Percentiles rank a stretch among this genome's conserved stretches.
Conservation (phyloP, 2,113 vertebrate species). For the Eupsittula cactorum region DNA sequence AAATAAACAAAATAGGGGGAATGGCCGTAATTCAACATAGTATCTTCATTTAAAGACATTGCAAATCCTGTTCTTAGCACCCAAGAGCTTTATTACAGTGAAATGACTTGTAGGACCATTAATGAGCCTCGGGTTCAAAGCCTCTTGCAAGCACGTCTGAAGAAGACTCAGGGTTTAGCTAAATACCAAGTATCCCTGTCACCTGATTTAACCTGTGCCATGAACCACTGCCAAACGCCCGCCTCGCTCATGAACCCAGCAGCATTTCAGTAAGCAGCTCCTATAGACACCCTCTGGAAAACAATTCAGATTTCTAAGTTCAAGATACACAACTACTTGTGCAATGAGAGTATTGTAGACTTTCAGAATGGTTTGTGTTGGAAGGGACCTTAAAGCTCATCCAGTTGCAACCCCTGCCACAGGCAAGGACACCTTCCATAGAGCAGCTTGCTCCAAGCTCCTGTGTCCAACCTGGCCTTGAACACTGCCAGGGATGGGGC, state of each 20-base stretch:
- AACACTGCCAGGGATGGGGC: no score
- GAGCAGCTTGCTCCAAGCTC: no score
- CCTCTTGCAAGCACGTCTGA: accelerated
- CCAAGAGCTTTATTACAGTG: background rate
- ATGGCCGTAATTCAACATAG: background rate
- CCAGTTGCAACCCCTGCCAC: accelerated
- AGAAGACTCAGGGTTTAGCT: background rate
- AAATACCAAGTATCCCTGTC: background rate
- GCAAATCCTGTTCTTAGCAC: background rate
- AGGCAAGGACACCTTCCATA: accelerated
- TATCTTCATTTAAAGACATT: background rate
- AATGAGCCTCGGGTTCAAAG: background rate
- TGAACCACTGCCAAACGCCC: background rate
- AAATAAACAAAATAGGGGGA: background rate
- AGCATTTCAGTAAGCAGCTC: background rate
- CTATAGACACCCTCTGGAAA: background rate
- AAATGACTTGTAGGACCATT: background rate
- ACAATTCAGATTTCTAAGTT: background rate
- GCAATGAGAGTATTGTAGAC: background rate
- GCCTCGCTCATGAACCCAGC: background rate
- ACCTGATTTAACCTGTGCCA: background rate
- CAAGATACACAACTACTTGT: background rate
- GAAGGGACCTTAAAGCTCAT: background rate
- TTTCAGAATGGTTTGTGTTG: background rate
- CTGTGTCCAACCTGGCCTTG: no score